Conservation (phyloP, 2,113 vertebrate species). For the Psephotus haematonotus region DNA sequence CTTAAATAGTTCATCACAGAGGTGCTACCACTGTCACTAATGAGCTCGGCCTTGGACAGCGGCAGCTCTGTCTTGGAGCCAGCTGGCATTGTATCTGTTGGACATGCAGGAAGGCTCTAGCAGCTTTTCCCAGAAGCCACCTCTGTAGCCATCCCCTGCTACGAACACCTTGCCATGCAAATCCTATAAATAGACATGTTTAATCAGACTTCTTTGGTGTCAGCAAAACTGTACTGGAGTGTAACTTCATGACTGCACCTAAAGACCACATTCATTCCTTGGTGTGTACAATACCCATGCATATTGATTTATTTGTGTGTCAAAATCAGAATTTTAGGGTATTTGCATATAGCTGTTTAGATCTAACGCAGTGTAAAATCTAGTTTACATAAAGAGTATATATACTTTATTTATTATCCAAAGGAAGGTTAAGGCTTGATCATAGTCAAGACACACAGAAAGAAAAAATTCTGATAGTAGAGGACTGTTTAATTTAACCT, state of each 20-base stretch:
- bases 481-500: neutral
- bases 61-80: neutral
- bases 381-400: neutral
- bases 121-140: neutral
- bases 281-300: rapidly evolving
- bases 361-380: neutral
- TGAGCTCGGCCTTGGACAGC: neutral
- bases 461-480: neutral
- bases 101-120: neutral
- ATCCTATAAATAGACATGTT: neutral
- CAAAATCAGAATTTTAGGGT: neutral
- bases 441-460: neutral
- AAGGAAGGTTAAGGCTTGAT: neutral
- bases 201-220: neutral
- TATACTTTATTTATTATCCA: neutral
- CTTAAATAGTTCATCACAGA: neutral
- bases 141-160: neutral
- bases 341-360: neutral
- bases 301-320: neutral
- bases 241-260: neutral
- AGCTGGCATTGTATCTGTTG: neutral
- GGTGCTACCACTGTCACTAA: rapidly evolving
- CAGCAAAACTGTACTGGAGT: neutral
- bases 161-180: neutral
- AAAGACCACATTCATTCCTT: neutral